Evolutionary conservation across 2,888 invertebrate genomes (phyloP).

Genomic region (Eupeodes latifasciatus): DNA sequence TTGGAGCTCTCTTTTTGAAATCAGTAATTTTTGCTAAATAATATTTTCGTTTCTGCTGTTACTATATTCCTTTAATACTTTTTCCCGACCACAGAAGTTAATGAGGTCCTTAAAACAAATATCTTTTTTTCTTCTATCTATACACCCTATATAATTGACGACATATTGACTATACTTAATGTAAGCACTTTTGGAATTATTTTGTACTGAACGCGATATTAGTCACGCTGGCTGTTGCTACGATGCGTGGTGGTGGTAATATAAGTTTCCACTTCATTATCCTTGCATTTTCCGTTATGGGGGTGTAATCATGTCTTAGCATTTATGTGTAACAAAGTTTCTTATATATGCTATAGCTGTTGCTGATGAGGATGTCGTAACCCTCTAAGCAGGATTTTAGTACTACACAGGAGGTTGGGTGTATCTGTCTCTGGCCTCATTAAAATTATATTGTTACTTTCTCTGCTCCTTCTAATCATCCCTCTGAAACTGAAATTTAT

Average conservation of each 20-base stretch:
- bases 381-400: too few relatives aligned
- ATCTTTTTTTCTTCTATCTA: background rate
- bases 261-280: constrained; percentile 70
- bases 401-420: background rate
- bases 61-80: too few relatives aligned
- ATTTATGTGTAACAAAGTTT: constrained; percentile 25
- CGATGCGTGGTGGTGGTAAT: constrained; percentile 30
- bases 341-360: background rate
- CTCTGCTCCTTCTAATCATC: background rate
- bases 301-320: constrained; percentile 11
- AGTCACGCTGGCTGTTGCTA: constrained; percentile 32
- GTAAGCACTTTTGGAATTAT: constrained; percentile 46
- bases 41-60: too few relatives aligned
- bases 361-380: background rate
- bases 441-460: constrained; percentile 41
- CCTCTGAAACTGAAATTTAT: constrained; percentile 26
- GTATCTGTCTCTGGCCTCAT: constrained; percentile 28
- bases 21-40: too few relatives aligned
- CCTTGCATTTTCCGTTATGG: constrained; percentile 59
- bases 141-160: background rate
- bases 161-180: constrained; percentile 24
- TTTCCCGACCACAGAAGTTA: too few relatives aligned
- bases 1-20: too few relatives aligned
- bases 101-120: too few relatives aligned
- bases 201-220: constrained; percentile 41